Evolutionary conservation across 2,797 vertebrate species (phyloP), one percentile per base, ranked within the genome.

Genomic region (Aulostomus chinensis): DNA sequence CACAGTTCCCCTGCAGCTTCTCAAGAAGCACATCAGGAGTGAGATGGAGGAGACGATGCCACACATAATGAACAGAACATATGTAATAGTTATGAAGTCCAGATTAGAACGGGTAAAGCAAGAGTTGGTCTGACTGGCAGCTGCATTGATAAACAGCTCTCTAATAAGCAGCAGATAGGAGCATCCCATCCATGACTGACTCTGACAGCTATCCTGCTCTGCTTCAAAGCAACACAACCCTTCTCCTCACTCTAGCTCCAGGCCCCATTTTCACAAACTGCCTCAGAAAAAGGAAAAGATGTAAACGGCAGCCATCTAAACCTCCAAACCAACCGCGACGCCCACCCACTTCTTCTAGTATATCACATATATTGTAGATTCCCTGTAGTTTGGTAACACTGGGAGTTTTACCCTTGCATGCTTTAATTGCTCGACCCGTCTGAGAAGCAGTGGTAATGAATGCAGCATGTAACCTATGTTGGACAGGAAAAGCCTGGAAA

Each of bases 111-210:
- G 57, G 73, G 58, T 55, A 65, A 78, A 78, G 60, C 69, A 56
- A 48, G 38, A 75, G 63, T 49, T 37, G 35, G 25, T 51, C 74
- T 73, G 71, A 88, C 78, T 82, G 76, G 63, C 74, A 71, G 79
- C 68, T 73, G 65, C 82, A 86, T 80, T 88, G 84, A 85, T 88
- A 87, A 86, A 83, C 81, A 81, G 75, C 73, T 75, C 75, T 73
- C 81, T 88, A 88, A 89, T 86, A 85, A 83, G 78, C 78, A 76
- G 69, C 65, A 68, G 77, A 83, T 69, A 70, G 67, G 72, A 88
- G 69, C 72, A 83, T 80, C 76, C 81, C 85, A 84, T 84, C 74
- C 81, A 83, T 87, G 89, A 88, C 85, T 84, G 78, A 57, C 68
- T 83, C 82, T 85, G 86, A 89, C 83, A 88, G 85, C 78, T 60